These are phyloP conservation scores for Pseudochaenichthys georgianus DNA, from an alignment of 2,797 vertebrate genomes.

Conservation along the genomic window DNA sequence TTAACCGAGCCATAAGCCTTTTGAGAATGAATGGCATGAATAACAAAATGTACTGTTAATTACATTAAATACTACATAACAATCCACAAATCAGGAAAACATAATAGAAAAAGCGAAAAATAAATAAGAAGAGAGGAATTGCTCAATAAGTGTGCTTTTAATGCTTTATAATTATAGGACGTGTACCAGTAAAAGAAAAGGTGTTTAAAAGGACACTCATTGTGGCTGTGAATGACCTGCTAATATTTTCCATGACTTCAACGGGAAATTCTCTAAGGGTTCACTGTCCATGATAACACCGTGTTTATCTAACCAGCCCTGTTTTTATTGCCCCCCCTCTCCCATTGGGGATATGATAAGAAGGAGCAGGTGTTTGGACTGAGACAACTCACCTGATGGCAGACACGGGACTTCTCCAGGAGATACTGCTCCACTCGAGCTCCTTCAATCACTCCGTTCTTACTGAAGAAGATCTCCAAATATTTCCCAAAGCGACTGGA, in stretches of 20 bases:
- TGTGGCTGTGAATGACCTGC: neutral
- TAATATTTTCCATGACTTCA: neutral
- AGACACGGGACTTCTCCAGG: slow-evolving; percentile 96
- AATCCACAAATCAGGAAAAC: no score
- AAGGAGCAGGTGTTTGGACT: neutral
- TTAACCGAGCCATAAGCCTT: no score
- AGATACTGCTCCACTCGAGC: slow-evolving; percentile 95
- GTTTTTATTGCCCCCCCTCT: slow-evolving; percentile 22
- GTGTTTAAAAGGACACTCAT: neutral
- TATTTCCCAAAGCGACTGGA: slow-evolving; percentile 98
- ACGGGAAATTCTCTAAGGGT: neutral
- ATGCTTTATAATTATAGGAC: no score
- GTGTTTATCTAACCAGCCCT: slow-evolving; percentile 17
- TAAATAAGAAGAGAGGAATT: no score
- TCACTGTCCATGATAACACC: neutral
- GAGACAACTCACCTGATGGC: slow-evolving; percentile 88
- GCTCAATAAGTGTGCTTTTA: no score
- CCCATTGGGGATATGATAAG: slow-evolving; percentile 19
- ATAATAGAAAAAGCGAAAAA: no score
- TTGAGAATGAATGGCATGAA: no score
- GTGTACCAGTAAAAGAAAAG: neutral
- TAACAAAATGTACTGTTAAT: no score
- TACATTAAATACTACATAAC: no score
- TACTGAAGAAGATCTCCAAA: slow-evolving; percentile 93
- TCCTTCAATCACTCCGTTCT: slow-evolving; percentile 89